Conservation (phyloP, 2,797 vertebrate species). For the Hozukius guyotensis region DNA sequence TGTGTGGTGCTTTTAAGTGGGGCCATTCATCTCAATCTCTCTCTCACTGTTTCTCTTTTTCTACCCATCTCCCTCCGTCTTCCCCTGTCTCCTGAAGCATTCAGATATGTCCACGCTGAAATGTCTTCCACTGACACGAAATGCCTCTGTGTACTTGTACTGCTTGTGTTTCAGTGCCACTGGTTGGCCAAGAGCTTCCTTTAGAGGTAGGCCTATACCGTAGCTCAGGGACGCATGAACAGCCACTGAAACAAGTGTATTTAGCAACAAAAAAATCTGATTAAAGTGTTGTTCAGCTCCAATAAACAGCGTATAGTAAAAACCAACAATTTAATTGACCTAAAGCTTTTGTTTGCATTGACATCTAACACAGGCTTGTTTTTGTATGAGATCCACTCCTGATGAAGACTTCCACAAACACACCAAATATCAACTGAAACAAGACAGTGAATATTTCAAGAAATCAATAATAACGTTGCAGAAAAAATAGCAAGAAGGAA, state of each 20-base stretch:
- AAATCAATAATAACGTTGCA: slow-evolving; percentile 37
- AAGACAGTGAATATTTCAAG: slow-evolving; percentile 20
- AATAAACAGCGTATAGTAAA: not conserved
- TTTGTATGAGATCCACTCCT: not conserved
- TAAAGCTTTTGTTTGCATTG: slow-evolving; percentile 13
- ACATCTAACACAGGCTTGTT: not conserved
- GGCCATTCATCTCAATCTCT: slow-evolving; percentile 49
- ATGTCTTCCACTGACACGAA: slow-evolving; percentile 56
- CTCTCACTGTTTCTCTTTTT: slow-evolving; percentile 19
- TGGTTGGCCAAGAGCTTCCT: slow-evolving; percentile 18
- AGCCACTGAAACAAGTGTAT: not conserved
- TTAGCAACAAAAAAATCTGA: not conserved
- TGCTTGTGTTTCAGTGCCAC: slow-evolving; percentile 38
- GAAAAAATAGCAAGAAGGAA: slow-evolving; percentile 20
- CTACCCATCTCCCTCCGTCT: slow-evolving; percentile 2
- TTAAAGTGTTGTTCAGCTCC: not conserved
- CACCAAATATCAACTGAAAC: slow-evolving; percentile 11
- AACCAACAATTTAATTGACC: slow-evolving; percentile 2
- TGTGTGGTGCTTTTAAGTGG: slow-evolving; percentile 53
- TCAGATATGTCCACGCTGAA: slow-evolving; percentile 49
- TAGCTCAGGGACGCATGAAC: not conserved
- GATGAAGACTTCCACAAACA: slow-evolving; percentile 20
- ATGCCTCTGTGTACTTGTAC: slow-evolving; percentile 39
- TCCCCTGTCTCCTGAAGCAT: slow-evolving; percentile 26
- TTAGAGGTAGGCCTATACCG: not conserved